Conservation (phyloP, 2,113 vertebrate genomes). For the Fukomys damarensis region DNA sequence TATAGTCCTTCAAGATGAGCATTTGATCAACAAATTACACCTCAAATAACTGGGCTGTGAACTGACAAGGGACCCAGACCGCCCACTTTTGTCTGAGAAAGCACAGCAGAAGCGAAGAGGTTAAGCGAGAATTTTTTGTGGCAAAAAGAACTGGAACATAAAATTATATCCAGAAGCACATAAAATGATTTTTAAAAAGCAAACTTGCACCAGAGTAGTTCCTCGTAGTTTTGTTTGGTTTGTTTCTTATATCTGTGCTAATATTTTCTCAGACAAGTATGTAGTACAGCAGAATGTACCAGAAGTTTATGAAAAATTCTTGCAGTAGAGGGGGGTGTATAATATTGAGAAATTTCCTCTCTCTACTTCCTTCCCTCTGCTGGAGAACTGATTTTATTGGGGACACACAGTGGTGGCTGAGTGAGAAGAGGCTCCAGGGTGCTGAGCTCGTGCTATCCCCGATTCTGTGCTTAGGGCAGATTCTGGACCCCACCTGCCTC, state of each 20-base stretch:
- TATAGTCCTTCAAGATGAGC: not conserved
- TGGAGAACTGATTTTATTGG: not conserved
- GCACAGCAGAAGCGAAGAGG: not conserved
- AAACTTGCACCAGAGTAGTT: not conserved
- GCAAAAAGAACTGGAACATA: not conserved
- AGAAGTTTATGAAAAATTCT: not conserved
- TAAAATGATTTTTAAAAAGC: not conserved
- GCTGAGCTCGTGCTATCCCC: too few relatives aligned
- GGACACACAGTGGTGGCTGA: not conserved
- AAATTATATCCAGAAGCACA: not conserved
- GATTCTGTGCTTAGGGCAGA: not conserved
- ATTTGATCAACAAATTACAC: not conserved
- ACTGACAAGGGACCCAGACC: not conserved
- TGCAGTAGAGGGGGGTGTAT: not conserved
- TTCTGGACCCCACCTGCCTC: not conserved
- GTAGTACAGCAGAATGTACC: not conserved
- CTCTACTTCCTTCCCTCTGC: not conserved
- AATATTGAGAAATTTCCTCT: not conserved
- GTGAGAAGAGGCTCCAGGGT: not conserved
- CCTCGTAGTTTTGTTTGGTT: not conserved
- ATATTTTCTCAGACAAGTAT: not conserved
- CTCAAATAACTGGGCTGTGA: not conserved
- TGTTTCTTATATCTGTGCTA: not conserved
- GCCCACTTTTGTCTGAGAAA: not conserved
- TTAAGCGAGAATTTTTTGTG: not conserved